phyloP scores from a whole-genome alignment of 2,797 vertebrate genomes.

The Nannoperca australis region DNA sequence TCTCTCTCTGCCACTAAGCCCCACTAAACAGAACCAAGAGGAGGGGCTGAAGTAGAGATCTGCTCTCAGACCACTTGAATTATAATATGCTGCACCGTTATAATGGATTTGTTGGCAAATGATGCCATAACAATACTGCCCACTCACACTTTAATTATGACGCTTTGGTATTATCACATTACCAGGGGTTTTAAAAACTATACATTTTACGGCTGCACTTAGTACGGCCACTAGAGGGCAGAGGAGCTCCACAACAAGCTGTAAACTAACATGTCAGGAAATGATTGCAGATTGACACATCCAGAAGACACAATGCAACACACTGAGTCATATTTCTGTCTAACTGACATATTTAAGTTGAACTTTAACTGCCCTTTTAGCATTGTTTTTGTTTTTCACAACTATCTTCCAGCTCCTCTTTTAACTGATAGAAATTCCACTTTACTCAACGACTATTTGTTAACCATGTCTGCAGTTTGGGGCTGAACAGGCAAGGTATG shows the following conservation, averaged over 20 bases:
- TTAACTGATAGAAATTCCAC: neutral
- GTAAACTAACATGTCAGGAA: neutral
- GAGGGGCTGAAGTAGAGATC: no score
- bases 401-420: neutral
- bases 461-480: neutral
- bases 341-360: neutral
- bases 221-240: constrained; percentile 41
- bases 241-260: constrained; percentile 3
- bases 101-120: no score
- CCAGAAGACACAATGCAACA: neutral
- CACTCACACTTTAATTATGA: neutral
- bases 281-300: neutral
- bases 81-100: no score
- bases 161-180: neutral
- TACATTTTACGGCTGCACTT: neutral
- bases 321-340: neutral
- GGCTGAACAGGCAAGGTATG: neutral
- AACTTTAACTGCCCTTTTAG: neutral
- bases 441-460: no score
- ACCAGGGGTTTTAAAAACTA: neutral
- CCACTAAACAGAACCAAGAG: no score
- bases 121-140: no score
- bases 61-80: no score
- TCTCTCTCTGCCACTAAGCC: no score
- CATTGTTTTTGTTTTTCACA: neutral